These are phyloP conservation scores for Maniola jurtina DNA, from an alignment of 1,140 invertebrate species.

Conservation along the genomic window DNA sequence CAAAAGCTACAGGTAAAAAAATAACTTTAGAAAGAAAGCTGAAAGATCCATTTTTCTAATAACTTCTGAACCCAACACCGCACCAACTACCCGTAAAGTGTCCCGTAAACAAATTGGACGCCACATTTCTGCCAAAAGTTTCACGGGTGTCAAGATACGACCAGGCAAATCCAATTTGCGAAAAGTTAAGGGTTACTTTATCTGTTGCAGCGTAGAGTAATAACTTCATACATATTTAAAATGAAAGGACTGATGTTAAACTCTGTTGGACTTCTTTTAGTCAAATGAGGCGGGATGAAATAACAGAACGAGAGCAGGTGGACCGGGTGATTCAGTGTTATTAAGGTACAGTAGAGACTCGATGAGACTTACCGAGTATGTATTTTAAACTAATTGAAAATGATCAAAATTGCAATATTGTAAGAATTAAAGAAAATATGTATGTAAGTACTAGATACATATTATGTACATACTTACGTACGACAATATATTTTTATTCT, in stretches of 20 bases:
- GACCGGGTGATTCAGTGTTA: background rate
- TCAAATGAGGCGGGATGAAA: slow-evolving; percentile 70
- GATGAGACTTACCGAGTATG: too few species aligned
- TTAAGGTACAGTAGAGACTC: too few species aligned
- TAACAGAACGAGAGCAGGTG: slow-evolving; percentile 38
- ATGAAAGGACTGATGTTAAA: slow-evolving; percentile 49
- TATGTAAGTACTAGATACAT: too few species aligned
- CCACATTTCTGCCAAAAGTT: slow-evolving; percentile 33
- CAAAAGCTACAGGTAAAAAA: slow-evolving; percentile 8
- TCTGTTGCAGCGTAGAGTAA: slow-evolving; percentile 38
- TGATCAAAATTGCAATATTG: too few species aligned
- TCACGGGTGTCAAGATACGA: slow-evolving; percentile 29
- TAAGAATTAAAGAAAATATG: too few species aligned
- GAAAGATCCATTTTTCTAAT: slow-evolving; percentile 25
- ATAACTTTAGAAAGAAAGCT: slow-evolving; percentile 10
- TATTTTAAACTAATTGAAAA: too few species aligned
- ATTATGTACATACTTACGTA: too few species aligned
- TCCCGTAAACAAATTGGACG: slow-evolving; percentile 37
- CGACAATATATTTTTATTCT: too few species aligned
- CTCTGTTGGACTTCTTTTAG: slow-evolving; percentile 63
- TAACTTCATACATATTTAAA: slow-evolving; percentile 71
- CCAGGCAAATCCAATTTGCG: slow-evolving; percentile 41
- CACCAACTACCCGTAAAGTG: slow-evolving; percentile 16
- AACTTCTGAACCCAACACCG: slow-evolving; percentile 21
- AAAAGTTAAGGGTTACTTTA: slow-evolving; percentile 40